phyloP scores from a whole-genome alignment of 1,140 invertebrate species.

The Pachypeltis micranthus region DNA sequence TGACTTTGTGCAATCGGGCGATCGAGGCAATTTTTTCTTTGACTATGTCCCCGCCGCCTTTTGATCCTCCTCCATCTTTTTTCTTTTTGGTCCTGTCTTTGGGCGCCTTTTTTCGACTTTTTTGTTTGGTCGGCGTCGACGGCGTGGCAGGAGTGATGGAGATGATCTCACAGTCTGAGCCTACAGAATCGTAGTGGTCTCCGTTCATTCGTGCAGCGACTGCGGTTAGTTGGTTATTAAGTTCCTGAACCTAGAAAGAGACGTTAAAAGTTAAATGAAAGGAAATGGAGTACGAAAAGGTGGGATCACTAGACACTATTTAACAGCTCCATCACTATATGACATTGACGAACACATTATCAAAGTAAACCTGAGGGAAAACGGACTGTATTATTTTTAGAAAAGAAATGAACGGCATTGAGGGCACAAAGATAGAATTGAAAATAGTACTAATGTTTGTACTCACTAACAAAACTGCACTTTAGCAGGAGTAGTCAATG shows the following conservation, averaged over 20 bases:
- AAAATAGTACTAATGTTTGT: no score
- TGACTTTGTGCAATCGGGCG: constrained; percentile 55
- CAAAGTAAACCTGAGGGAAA: no score
- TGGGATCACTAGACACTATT: no score
- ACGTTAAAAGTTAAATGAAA: no score
- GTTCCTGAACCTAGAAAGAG: not conserved
- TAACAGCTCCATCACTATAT: no score
- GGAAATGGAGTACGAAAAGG: no score
- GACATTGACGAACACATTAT: no score
- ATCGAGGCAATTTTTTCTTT: constrained; percentile 52
- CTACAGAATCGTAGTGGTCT: constrained; percentile 26
- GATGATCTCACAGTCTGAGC: constrained; percentile 23
- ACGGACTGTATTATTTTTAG: no score
- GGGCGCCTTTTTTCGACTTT: constrained; percentile 50
- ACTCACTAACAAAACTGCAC: no score
- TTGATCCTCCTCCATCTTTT: constrained; percentile 16
- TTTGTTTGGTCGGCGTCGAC: constrained; percentile 18
- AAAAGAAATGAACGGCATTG: no score
- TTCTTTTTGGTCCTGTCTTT: constrained; percentile 32
- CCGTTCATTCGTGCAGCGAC: constrained; percentile 34
- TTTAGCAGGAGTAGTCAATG: no score
- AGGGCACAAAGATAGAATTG: no score
- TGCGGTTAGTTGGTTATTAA: constrained; percentile 27
- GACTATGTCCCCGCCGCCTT: constrained; percentile 41
- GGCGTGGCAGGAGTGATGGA: constrained; percentile 18